phyloP scores from a whole-genome alignment of 2,113 vertebrate species.

The Ploceus nigricollis region DNA sequence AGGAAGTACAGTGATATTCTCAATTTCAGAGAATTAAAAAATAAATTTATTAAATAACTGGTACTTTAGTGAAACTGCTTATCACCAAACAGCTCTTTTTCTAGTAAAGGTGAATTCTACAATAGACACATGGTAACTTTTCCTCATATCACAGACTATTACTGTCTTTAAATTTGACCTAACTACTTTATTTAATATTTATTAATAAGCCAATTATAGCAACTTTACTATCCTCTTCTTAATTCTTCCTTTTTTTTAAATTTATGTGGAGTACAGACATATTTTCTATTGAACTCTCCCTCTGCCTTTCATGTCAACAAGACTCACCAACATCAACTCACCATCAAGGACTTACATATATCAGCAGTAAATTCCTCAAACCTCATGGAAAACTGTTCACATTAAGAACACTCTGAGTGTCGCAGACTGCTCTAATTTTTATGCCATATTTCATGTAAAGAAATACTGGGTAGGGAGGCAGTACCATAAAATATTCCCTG shows the following conservation, averaged over 20 bases:
- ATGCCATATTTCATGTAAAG: neutral
- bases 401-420: neutral
- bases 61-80: neutral
- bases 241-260: accelerated
- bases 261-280: neutral
- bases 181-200: neutral
- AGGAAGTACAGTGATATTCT: neutral
- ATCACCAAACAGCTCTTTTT: neutral
- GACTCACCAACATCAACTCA: neutral
- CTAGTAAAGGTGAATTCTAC: neutral
- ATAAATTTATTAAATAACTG: neutral
- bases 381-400: neutral
- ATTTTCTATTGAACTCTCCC: neutral
- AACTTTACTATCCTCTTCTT: neutral
- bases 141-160: neutral
- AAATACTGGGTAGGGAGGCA: neutral
- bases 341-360: neutral
- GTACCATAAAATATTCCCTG: neutral
- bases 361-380: neutral
- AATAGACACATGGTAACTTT: neutral
- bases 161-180: neutral
- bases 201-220: neutral
- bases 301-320: neutral
- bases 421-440: neutral
- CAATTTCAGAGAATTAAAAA: neutral